Conservation (phyloP, 1,140 invertebrate genomes). For the Camponotus pennsylvanicus region DNA sequence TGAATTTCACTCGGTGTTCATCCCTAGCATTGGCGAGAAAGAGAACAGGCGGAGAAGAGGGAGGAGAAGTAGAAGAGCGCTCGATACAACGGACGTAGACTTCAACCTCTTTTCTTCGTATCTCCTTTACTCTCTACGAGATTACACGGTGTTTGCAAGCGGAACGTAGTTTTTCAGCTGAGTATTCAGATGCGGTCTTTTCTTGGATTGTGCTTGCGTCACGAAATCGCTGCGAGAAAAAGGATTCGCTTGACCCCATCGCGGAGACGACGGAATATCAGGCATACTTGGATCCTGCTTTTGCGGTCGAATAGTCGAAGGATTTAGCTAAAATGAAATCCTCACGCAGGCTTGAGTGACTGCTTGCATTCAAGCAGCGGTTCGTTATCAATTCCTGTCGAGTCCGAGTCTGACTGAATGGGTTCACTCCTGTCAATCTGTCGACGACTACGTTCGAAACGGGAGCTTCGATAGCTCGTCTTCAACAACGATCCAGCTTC, state of each 20-base stretch:
- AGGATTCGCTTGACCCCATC: conserved; percentile 20
- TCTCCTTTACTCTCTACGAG: background rate
- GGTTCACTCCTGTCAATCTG: conserved; percentile 51
- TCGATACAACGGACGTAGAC: conserved; percentile 15
- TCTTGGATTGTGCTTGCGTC: background rate
- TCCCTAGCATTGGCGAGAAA: conserved; percentile 1
- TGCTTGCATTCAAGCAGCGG: conserved; percentile 49
- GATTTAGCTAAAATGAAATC: conserved; percentile 14
- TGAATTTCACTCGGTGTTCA: conserved; percentile 32
- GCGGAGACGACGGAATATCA: background rate
- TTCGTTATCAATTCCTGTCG: conserved; percentile 53
- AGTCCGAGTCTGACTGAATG: conserved; percentile 52
- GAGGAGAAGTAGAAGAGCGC: background rate
- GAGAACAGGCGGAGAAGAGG: background rate
- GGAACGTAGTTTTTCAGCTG: background rate
- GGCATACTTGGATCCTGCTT: conserved; percentile 8
- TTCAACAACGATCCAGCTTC: background rate
- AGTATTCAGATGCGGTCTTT: background rate
- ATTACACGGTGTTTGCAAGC: conserved; percentile 30
- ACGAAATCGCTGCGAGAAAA: background rate
- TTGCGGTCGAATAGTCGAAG: conserved; percentile 6
- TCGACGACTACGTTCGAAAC: conserved; percentile 21
- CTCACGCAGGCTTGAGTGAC: conserved; percentile 19
- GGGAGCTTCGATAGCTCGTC: background rate
- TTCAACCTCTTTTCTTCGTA: background rate